Evolutionary conservation across 92 coral and sea anemone species (phyloP), one percentile per base, ranked within the genome.

Genomic region (Porites cylindrica): DNA sequence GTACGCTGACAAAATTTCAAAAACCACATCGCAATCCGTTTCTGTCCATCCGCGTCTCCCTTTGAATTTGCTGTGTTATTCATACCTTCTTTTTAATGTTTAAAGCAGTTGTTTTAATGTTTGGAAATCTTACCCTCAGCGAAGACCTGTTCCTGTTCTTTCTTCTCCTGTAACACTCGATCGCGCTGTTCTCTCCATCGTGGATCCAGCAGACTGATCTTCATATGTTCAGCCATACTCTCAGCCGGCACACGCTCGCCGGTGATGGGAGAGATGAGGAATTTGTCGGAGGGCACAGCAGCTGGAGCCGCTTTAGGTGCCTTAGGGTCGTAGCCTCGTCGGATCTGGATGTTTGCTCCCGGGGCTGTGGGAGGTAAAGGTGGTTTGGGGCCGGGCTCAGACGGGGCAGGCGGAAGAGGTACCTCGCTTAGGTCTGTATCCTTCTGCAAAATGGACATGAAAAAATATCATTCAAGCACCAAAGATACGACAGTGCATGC

Each of bases 181-280:
- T 97, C 99, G 62, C 99, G 84, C 83, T 97, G 99, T 70, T 95
- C 99, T 75, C 95, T 95, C 99, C 99, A 97, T 65, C 98, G 92
- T 32, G 99, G 99, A 91, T 97, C 99, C 78, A 97, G 76, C 83
- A 97, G 78, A 83, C 95, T 97, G 85, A 97, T 97, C 91, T 97
- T 97, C 99, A 97, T 97, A 81, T 97, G 99, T 38, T 97, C 99
- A 6, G 96, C 99, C 98, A 97, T 95, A 62, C 81, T 91, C 16
- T 94, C 94, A 17, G 99, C 94, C 1, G 99, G 99, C 20, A 97
- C 98, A 61, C 95, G 94, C 89, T 97, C 98, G 8, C 99, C 99
- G n/a, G 99, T 97, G 84, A 97, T 97, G 8, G 99, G 99, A 0
- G 99, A 97, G 87, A 97, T 97, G 66, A 97, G 89, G 93, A 84